phyloP scores from a whole-genome alignment of 2,888 invertebrate genomes.

The Apodemia duryi region DNA sequence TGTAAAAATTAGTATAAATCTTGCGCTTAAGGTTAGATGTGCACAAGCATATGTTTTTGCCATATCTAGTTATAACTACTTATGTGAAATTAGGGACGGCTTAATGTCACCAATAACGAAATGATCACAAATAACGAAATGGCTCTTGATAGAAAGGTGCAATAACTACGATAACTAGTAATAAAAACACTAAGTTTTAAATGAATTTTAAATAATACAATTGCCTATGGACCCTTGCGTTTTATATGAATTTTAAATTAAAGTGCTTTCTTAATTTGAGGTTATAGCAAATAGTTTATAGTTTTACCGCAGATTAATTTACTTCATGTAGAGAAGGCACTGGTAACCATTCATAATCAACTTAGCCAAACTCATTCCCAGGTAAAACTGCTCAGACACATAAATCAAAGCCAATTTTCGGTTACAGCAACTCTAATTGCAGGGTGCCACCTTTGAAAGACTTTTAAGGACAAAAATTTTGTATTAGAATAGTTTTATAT shows the following conservation, averaged over 20 bases:
- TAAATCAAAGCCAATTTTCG: constrained; percentile 61
- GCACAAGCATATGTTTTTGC: no score
- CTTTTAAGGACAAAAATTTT: constrained; percentile 11
- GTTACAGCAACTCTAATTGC: constrained; percentile 56
- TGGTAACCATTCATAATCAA: constrained; percentile 30
- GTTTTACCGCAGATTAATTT: background rate
- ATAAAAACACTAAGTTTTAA: no score
- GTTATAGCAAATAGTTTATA: background rate
- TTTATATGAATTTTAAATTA: background rate
- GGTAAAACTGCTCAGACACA: constrained; percentile 58
- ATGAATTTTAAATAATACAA: no score
- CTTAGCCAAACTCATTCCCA: constrained; percentile 24
- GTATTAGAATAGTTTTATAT: background rate
- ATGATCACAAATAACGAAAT: no score
- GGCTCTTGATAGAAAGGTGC: no score
- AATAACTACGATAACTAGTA: no score
- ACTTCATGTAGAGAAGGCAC: constrained; percentile 22
- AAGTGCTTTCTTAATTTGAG: background rate
- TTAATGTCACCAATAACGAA: no score
- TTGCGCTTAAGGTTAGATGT: no score
- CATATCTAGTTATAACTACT: no score
- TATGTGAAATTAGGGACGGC: no score
- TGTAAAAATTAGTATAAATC: no score
- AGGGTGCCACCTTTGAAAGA: constrained; percentile 32
- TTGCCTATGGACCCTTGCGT: background rate